Percentiles rank a stretch among this genome's conserved stretches.
Conservation (phyloP, 2,113 vertebrate species). For the Sebastes fasciatus region DNA sequence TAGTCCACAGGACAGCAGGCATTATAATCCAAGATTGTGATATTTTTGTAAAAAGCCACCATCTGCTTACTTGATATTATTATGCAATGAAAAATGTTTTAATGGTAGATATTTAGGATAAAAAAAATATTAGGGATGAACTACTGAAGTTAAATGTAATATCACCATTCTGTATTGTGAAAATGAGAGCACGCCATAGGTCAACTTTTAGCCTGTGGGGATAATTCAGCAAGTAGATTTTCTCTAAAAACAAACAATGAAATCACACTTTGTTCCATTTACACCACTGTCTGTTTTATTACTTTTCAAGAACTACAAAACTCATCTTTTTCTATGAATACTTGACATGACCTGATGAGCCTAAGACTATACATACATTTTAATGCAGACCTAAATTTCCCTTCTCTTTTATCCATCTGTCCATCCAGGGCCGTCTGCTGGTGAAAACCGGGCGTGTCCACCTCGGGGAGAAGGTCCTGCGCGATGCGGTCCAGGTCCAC, state of each 20-base stretch:
- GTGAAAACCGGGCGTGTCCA: conserved; percentile 87
- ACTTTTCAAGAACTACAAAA: no score
- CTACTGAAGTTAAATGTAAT: conserved; percentile 1
- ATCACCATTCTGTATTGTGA: not conserved
- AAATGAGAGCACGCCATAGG: no score
- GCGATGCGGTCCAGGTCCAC: conserved; percentile 91
- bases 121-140: conserved; percentile 4
- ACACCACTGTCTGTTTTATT: not conserved
- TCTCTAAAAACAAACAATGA: no score
- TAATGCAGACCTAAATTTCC: not conserved
- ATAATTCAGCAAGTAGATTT: no score
- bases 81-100: conserved; percentile 29
- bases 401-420: conserved; percentile 55
- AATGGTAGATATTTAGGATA: conserved; percentile 36
- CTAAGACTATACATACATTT: not conserved
- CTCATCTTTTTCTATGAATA: not conserved
- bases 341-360: not conserved
- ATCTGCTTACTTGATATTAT: conserved; percentile 55
- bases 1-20: conserved; percentile 45
- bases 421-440: conserved; percentile 89
- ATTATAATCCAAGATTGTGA: conserved; percentile 57
- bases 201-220: no score
- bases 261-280: no score
- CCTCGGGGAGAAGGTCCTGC: conserved; percentile 94
- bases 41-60: conserved; percentile 44